Evolutionary conservation across 30 jellyfish, hydroid and myxozoan genomes (phyloP).

Genomic region (Hydractinia symbiolongicarpus): DNA sequence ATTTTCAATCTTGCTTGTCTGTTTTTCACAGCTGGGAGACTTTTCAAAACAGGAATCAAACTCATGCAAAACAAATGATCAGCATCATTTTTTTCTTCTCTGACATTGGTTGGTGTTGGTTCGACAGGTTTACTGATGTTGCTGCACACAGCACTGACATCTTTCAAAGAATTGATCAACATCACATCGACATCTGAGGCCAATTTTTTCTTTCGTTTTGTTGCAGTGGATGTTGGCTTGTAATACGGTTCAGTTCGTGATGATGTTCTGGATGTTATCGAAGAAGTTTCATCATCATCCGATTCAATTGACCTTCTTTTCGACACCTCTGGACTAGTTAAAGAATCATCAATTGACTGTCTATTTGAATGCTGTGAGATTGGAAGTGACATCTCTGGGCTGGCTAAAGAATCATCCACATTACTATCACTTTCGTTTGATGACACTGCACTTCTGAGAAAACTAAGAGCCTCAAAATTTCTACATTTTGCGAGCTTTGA

Average conservation of each 20-base stretch:
- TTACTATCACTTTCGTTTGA: conserved; percentile 31
- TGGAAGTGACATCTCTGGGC: too few species aligned
- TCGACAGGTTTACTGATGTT: not conserved
- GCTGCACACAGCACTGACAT: not conserved
- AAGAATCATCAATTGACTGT: too few species aligned
- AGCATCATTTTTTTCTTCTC: not conserved
- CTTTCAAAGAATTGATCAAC: not conserved
- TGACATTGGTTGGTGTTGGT: not conserved
- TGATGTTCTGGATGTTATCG: not conserved
- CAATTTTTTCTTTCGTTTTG: not conserved
- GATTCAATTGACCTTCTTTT: not conserved
- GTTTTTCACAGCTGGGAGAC: not conserved
- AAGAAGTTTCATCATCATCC: not conserved
- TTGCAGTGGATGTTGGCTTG: not conserved
- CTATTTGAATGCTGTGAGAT: too few species aligned
- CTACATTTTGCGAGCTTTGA: conserved; percentile 35
- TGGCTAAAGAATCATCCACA: not conserved
- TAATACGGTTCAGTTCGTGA: not conserved
- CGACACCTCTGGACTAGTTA: too few species aligned
- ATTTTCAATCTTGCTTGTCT: not conserved
- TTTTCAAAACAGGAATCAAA: not conserved
- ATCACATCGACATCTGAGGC: not conserved
- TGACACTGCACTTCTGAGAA: conserved; percentile 22
- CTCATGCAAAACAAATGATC: conserved; percentile 1
- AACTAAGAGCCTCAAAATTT: conserved; percentile 11